Conservation (phyloP, 2,113 vertebrate genomes). For the Cyprinus carpio region DNA sequence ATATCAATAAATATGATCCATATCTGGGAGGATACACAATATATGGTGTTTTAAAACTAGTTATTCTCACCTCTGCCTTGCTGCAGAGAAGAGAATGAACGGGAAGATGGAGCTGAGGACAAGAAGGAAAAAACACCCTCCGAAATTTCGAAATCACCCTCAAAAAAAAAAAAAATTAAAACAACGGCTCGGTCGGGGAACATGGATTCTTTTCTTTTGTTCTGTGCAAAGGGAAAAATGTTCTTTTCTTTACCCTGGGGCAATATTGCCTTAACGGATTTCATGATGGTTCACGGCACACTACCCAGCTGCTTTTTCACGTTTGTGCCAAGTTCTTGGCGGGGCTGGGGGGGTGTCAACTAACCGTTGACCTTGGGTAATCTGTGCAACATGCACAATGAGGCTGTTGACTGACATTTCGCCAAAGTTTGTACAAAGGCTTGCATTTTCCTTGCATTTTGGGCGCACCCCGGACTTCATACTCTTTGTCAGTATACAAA, state of each 20-base stretch:
- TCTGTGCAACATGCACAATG: constrained; percentile 71
- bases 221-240: constrained; percentile 64
- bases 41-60: too few relatives aligned
- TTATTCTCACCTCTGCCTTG: too few relatives aligned
- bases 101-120: too few relatives aligned
- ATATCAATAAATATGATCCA: too few relatives aligned
- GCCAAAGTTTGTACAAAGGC: constrained; percentile 82
- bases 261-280: constrained; percentile 1
- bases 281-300: background rate
- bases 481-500: constrained; percentile 80
- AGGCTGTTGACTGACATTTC: constrained; percentile 89
- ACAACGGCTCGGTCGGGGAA: too few relatives aligned
- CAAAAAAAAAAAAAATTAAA: too few relatives aligned
- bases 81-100: too few relatives aligned
- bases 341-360: too few relatives aligned
- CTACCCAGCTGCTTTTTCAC: background rate
- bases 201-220: too few relatives aligned
- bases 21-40: too few relatives aligned
- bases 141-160: too few relatives aligned
- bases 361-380: constrained; percentile 66
- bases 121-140: too few relatives aligned
- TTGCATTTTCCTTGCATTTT: constrained; percentile 79
- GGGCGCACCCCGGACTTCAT: constrained; percentile 86
- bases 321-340: background rate
- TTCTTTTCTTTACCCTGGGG: background rate